Conservation (phyloP, 2,113 vertebrate genomes). For the Anolis carolinensis region DNA sequence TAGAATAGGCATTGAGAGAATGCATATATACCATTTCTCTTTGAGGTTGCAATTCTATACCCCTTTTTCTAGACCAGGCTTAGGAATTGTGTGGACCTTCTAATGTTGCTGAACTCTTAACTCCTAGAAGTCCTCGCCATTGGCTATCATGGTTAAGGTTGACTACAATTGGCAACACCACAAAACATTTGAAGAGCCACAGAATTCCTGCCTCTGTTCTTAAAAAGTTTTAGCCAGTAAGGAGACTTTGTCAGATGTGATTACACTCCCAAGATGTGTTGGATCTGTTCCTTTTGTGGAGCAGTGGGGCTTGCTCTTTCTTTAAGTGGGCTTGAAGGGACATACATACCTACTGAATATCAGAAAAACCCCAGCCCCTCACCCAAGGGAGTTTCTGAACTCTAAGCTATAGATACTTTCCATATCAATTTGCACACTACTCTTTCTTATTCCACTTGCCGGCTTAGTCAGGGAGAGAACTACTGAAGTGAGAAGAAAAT, state of each 20-base stretch:
- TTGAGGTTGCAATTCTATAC: too few species aligned
- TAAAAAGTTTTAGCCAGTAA: neutral
- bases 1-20: too few species aligned
- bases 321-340: slow-evolving; percentile 4
- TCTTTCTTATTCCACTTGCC: slow-evolving; percentile 33
- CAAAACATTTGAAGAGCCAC: too few species aligned
- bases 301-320: slow-evolving; percentile 3
- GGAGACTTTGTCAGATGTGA: neutral
- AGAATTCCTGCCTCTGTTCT: neutral
- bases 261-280: slow-evolving; percentile 1
- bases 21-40: too few species aligned
- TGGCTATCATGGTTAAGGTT: too few species aligned
- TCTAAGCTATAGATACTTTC: slow-evolving; percentile 12
- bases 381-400: neutral
- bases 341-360: slow-evolving; percentile 19
- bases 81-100: too few species aligned
- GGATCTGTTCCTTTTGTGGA: neutral
- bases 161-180: too few species aligned
- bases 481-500: slow-evolving; percentile 53
- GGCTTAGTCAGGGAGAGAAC: slow-evolving; percentile 39
- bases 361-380: neutral
- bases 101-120: too few species aligned
- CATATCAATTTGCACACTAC: slow-evolving; percentile 44
- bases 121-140: too few species aligned
- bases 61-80: too few species aligned